Evolutionary conservation across 2,888 invertebrate species (phyloP).

Genomic region (Bombylius major): DNA sequence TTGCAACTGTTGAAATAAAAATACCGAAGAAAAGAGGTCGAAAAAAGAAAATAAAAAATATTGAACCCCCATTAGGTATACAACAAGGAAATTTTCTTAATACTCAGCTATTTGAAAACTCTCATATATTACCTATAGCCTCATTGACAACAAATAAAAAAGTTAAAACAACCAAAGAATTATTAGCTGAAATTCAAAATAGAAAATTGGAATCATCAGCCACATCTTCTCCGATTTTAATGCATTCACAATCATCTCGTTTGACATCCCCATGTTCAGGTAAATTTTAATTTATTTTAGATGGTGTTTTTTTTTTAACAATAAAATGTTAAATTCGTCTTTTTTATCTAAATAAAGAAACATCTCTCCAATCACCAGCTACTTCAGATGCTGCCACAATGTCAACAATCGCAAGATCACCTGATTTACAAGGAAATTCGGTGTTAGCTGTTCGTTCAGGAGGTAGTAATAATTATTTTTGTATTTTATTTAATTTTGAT

Average conservation of each 20-base stretch:
- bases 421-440: constrained; percentile 12
- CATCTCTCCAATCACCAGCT: constrained; percentile 26
- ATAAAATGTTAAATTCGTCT: background rate
- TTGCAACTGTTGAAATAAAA: constrained; percentile 3
- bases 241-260: constrained; percentile 19
- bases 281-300: constrained; percentile 11
- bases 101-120: constrained; percentile 26
- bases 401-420: constrained; percentile 17
- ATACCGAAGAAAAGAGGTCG: constrained; percentile 32
- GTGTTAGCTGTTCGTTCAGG: background rate
- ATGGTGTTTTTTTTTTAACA: background rate
- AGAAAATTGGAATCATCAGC: constrained; percentile 22
- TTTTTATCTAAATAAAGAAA: constrained; percentile 15
- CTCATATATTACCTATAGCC: constrained; percentile 12
- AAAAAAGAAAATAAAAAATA: constrained; percentile 35
- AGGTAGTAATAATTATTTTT: background rate
- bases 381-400: constrained; percentile 25
- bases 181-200: constrained; percentile 34
- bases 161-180: constrained; percentile 35
- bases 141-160: constrained; percentile 24
- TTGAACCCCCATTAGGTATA: constrained; percentile 31
- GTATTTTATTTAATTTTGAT: background rate
- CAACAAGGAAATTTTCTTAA: constrained; percentile 20
- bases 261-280: constrained; percentile 29
- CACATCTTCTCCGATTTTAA: constrained; percentile 19